A percentile compares a stretch with the other conserved stretches of the same genome.
Evolutionary conservation across 2,113 vertebrate species (phyloP).

Genomic region (Cynopterus brachyotis): DNA sequence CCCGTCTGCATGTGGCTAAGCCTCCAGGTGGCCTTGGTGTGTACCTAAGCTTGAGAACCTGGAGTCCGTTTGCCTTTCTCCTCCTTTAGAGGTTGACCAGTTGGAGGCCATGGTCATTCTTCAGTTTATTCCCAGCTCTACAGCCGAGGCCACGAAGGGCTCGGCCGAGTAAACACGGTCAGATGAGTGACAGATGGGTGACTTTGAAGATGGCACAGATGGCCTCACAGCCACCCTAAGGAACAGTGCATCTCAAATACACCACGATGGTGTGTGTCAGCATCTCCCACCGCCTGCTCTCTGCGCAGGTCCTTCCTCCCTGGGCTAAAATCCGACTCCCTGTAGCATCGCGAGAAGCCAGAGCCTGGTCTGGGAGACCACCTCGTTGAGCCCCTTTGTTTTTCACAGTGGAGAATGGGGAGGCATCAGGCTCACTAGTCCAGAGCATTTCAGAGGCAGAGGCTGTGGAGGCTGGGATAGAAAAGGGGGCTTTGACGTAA

Average conservation of each 20-base stretch:
- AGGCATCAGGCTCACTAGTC: background rate
- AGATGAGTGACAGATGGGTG: background rate
- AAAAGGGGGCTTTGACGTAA: background rate
- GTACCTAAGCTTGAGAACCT: background rate
- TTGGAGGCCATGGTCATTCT: background rate
- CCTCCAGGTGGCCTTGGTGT: accelerated
- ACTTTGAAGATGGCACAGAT: background rate
- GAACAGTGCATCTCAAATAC: accelerated
- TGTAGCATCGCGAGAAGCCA: background rate
- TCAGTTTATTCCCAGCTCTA: background rate
- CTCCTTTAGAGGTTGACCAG: background rate
- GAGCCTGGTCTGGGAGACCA: background rate
- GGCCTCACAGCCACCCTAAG: background rate
- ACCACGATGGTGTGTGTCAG: accelerated
- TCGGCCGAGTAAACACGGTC: background rate
- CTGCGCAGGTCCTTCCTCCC: accelerated
- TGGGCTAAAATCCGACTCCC: background rate
- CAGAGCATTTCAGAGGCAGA: background rate
- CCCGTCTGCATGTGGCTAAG: background rate
- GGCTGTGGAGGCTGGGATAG: background rate
- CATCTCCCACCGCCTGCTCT: background rate
- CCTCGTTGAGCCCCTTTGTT: background rate
- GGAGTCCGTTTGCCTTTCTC: too few relatives aligned
- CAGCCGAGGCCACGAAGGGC: background rate
- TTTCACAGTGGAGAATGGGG: background rate